phyloP scores from a whole-genome alignment of 2,888 invertebrate species.

The Plusia festucae region DNA sequence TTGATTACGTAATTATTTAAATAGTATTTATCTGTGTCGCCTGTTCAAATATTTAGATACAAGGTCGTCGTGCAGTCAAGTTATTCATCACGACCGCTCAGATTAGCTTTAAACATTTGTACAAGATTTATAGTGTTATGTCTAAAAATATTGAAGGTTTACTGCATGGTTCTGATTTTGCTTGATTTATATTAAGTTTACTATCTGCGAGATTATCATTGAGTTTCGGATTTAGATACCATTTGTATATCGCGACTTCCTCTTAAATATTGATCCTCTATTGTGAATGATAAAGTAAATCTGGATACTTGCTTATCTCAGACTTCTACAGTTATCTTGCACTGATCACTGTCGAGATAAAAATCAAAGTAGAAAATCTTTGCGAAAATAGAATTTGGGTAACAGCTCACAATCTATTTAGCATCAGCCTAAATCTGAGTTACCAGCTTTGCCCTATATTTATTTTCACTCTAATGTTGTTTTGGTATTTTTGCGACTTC shows the following conservation, averaged over 20 bases:
- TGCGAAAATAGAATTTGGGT: conserved; percentile 10
- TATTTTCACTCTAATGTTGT: conserved; percentile 28
- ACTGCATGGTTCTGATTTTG: conserved; percentile 10
- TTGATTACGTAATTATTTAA: conserved; percentile 20
- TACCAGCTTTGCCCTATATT: conserved; percentile 38
- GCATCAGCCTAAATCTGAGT: conserved; percentile 34
- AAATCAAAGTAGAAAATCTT: conserved; percentile 1
- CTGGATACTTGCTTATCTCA: not conserved
- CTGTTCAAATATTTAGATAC: conserved; percentile 38
- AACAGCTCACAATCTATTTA: conserved; percentile 36
- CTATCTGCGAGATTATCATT: too few relatives aligned
- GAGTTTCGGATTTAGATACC: not conserved
- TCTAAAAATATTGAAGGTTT: conserved; percentile 41
- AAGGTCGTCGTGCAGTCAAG: conserved; percentile 36
- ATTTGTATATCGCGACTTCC: not conserved
- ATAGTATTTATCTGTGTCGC: conserved; percentile 41
- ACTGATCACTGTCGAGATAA: not conserved
- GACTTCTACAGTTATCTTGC: not conserved
- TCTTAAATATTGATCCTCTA: not conserved
- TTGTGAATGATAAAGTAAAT: not conserved
- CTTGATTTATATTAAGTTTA: not conserved
- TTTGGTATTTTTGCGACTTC: conserved; percentile 39
- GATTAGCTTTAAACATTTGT: conserved; percentile 25
- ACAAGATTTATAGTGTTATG: conserved; percentile 27
- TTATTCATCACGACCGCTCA: conserved; percentile 38